Evolutionary conservation across 2,888 invertebrate species (phyloP), one percentile per base, ranked within the genome.

Genomic region (Beris morrisii): DNA sequence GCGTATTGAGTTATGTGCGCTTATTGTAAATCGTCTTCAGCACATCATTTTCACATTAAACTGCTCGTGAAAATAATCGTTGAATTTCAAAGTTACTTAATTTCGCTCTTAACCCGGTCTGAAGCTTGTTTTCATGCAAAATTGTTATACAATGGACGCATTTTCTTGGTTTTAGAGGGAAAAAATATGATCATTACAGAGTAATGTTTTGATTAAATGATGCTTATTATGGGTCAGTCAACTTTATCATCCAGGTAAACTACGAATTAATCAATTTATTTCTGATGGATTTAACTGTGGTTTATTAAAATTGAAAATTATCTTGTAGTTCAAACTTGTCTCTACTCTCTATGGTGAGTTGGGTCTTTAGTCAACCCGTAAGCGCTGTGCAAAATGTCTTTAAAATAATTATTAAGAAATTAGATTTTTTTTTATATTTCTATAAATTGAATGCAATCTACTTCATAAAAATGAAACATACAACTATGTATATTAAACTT

Each of bases 51-150:
- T 61, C 59, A 50, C 50, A 61, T 61, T 61, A 50, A 61, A 61
- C 59, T 61, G 59, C 28, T 61, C 59, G 59, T 61, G 59, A 61
- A 61, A 61, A 61, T 61, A 61, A 61, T 50, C 48, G 28, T 5
- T 58, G 12, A 46, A 45, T 46, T 45, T 45, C 22, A 45, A 38
- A 3, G 46, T 58, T 58, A 46, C 58, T 45, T 58, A 44, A 58
- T 52, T 30, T 46, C 44, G 45, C 44, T 58, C 45, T 45, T 46
- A 58, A 9, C 38, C 38, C 7, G 5, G 7, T 38, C 38, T 5
- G 9, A 38, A 9, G 9, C 38, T 38, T 3, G 38, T 38, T 38
- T 38, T 38, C 9, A 38, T 38, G 38, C 38, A 38, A 7, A 7
- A 38, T 38, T 22, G 52, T 22, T 22, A 52, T 28, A 52, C 22